A percentile compares a stretch with the other conserved stretches of the same genome.
These are phyloP conservation scores for Moxostoma hubbsi DNA, from an alignment of 2,797 vertebrate species.

Conservation along the genomic window DNA sequence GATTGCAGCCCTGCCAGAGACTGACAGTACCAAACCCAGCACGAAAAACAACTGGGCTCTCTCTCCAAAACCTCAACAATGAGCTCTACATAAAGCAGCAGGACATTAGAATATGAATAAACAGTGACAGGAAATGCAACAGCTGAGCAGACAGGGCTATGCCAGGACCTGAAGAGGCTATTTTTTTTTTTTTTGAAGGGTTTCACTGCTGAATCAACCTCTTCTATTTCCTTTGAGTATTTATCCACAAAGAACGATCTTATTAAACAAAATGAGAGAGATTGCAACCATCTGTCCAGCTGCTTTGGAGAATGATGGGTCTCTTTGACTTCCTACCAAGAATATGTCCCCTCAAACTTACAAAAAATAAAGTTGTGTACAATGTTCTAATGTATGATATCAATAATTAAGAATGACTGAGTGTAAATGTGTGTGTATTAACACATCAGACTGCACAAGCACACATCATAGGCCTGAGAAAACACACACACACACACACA, in stretches of 20 bases:
- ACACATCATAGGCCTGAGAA: background rate
- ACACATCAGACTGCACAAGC: background rate
- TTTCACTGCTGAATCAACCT: conserved; percentile 41
- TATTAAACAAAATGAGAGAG: background rate
- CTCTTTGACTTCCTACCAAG: background rate
- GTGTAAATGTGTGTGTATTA: background rate
- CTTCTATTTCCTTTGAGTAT: conserved; percentile 15
- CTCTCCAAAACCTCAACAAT: conserved; percentile 53
- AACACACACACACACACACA: background rate
- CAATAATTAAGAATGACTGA: background rate
- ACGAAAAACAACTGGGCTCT: conserved; percentile 30
- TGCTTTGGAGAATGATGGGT: background rate
- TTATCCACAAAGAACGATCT: conserved; percentile 8
- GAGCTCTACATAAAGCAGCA: conserved; percentile 53
- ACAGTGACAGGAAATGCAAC: conserved; percentile 44
- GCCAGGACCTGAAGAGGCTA: conserved; percentile 13
- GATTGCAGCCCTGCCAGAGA: conserved; percentile 58
- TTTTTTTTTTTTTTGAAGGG: conserved; percentile 20
- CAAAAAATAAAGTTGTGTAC: too few species aligned
- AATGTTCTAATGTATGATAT: too few species aligned
- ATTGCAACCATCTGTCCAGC: conserved; percentile 38
- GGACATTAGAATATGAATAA: conserved; percentile 54
- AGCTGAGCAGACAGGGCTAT: conserved; percentile 25
- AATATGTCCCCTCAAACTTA: background rate
- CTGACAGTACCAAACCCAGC: conserved; percentile 25